Conservation (phyloP, 2,797 vertebrate genomes). For the Numenius phaeopus region DNA sequence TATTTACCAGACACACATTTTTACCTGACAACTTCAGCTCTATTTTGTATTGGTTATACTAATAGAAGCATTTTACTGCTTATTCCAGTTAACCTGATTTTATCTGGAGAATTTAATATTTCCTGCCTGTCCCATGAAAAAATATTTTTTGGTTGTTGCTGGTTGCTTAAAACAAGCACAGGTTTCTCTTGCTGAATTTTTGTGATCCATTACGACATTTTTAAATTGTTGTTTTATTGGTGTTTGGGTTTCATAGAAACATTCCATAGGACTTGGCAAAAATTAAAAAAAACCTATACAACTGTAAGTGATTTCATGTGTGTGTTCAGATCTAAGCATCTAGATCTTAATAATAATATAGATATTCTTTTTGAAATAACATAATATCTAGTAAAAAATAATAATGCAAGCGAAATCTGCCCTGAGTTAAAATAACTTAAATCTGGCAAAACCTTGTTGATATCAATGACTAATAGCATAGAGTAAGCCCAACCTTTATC, state of each 20-base stretch:
- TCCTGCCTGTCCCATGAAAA: background rate
- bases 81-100: background rate
- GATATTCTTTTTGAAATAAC: background rate
- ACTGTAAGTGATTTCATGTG: background rate
- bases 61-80: background rate
- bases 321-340: background rate
- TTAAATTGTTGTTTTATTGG: background rate
- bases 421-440: background rate
- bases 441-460: background rate
- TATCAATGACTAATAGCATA: background rate
- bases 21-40: background rate
- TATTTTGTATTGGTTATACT: background rate
- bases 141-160: background rate
- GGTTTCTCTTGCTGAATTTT: background rate
- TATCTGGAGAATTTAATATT: background rate
- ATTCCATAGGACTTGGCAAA: background rate
- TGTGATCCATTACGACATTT: background rate
- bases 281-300: background rate
- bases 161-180: background rate
- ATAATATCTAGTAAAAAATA: background rate
- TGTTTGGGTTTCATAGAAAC: constrained; percentile 5
- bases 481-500: background rate
- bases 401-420: background rate
- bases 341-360: background rate
- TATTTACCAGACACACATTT: background rate